Percentiles rank a stretch among this genome's conserved stretches.
Evolutionary conservation across 2,113 vertebrate species (phyloP).

Genomic region (Butastur rufipennis): DNA sequence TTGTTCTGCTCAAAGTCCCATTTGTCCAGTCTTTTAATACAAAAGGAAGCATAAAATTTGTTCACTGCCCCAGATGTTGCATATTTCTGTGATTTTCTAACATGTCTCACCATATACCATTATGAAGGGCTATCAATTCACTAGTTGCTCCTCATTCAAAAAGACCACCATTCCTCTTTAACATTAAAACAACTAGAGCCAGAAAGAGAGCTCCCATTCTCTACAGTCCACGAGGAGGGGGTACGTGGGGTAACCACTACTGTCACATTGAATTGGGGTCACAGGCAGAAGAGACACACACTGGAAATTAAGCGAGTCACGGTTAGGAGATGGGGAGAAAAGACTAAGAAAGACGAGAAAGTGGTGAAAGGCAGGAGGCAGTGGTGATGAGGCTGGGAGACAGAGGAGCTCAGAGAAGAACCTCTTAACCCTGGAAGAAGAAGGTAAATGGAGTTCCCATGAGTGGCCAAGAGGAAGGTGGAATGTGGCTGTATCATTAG

Average conservation of each 20-base stretch:
- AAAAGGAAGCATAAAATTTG: background rate
- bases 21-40: background rate
- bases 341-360: background rate
- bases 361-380: background rate
- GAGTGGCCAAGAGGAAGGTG: background rate
- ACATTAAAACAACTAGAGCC: background rate
- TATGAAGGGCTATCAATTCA: background rate
- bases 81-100: background rate
- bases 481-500: background rate
- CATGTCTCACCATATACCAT: background rate
- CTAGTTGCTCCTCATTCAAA: background rate
- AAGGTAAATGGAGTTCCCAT: background rate
- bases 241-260: background rate
- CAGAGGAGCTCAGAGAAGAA: background rate
- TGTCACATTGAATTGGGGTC: rapidly evolving
- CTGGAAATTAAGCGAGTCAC: background rate
- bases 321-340: background rate
- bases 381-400: background rate
- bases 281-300: background rate
- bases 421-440: background rate
- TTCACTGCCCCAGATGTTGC: background rate
- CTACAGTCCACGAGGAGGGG: background rate
- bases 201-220: background rate
- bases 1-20: background rate
- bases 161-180: background rate